phyloP scores from a whole-genome alignment of 2,797 vertebrate species.

The Hydrophis major region DNA sequence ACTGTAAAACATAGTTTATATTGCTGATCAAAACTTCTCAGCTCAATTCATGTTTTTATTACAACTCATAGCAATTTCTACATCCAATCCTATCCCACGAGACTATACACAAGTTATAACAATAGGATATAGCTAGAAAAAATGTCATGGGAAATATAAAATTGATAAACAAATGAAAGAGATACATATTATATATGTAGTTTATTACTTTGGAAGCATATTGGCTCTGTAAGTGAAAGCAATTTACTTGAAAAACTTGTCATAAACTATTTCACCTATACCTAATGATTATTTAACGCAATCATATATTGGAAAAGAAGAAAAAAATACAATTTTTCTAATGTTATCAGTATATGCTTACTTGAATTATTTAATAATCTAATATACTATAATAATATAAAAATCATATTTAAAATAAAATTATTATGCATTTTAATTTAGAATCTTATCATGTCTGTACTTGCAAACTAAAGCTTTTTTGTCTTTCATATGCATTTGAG shows the following conservation, averaged over 20 bases:
- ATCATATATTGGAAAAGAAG: conserved; percentile 15
- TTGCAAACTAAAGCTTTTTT: conserved; percentile 49
- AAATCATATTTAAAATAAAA: conserved; percentile 52
- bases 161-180: not conserved
- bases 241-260: not conserved
- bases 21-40: not conserved
- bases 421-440: conserved; percentile 57
- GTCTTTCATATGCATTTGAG: conserved; percentile 46
- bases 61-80: not conserved
- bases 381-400: conserved; percentile 29
- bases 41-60: not conserved
- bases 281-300: conserved; percentile 36
- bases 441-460: conserved; percentile 45
- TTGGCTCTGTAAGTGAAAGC: not conserved
- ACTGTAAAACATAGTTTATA: not conserved
- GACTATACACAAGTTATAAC: not conserved
- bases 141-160: not conserved
- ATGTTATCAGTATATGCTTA: conserved; percentile 25
- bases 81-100: not conserved
- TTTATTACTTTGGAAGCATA: not conserved
- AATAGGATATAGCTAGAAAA: not conserved
- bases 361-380: conserved; percentile 21
- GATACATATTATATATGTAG: not conserved
- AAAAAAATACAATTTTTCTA: conserved; percentile 20
- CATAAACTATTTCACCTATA: conserved; percentile 13